Percentiles rank a stretch among this genome's conserved stretches.
phyloP scores from a whole-genome alignment of 2,113 vertebrate genomes.

The Hylia prasina region DNA sequence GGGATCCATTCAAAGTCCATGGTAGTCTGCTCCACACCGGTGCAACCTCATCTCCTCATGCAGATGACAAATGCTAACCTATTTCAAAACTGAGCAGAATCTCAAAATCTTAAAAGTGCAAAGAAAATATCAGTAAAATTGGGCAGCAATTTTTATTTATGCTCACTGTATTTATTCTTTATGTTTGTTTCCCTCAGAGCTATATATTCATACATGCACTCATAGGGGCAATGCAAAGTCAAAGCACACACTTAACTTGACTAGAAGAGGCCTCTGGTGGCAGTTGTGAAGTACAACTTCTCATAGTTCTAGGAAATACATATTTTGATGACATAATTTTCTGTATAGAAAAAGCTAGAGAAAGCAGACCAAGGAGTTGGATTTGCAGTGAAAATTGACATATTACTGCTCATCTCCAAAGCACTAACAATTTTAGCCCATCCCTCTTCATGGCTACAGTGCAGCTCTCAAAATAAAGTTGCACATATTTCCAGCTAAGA shows the following conservation, averaged over 20 bases:
- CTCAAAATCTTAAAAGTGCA: not conserved
- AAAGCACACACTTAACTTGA: not conserved
- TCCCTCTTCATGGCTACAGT: not conserved
- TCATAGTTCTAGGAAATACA: not conserved
- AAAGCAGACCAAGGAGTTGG: not conserved
- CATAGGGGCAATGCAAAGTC: not conserved
- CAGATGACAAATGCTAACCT: not conserved
- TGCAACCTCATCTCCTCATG: not conserved
- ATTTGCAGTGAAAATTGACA: not conserved
- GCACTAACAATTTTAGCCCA: not conserved
- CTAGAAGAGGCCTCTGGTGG: constrained; percentile 72
- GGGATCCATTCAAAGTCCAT: not conserved
- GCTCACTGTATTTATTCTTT: not conserved
- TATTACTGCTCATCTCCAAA: not conserved
- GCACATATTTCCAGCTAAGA: not conserved
- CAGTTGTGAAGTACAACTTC: not conserved
- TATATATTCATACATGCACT: not conserved
- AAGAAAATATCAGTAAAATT: not conserved
- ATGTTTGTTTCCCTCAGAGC: not conserved
- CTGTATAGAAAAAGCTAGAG: not conserved
- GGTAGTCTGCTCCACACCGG: not conserved
- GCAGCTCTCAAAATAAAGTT: not conserved
- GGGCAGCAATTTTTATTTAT: not conserved
- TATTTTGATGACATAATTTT: not conserved
- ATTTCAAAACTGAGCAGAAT: not conserved